Evolutionary conservation across 1,140 invertebrate species (phyloP).

Genomic region (Cyphomyrmex costatus): DNA sequence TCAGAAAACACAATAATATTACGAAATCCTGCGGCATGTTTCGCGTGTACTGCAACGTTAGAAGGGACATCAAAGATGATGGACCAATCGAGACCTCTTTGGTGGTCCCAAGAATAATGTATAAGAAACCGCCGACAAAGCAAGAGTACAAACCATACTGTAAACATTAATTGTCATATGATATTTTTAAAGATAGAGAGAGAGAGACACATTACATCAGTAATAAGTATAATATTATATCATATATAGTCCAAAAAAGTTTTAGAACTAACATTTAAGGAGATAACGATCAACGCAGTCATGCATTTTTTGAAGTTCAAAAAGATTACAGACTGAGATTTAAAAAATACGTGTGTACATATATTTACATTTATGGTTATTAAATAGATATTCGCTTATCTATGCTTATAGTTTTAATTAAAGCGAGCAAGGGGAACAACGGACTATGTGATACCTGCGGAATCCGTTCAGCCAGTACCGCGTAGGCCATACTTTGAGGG

Average conservation of each 20-base stretch:
- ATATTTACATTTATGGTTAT: not conserved
- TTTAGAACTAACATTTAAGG: not conserved
- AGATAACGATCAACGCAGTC: not conserved
- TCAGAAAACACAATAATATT: conserved; percentile 92
- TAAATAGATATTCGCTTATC: not conserved
- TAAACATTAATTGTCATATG: conserved; percentile 57
- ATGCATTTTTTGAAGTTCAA: not conserved
- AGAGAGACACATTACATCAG: not conserved
- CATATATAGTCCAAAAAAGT: not conserved
- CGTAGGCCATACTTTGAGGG: conserved; percentile 95
- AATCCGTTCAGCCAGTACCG: conserved; percentile 91
- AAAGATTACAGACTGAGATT: not conserved
- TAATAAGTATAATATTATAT: not conserved
- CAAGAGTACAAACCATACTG: conserved; percentile 92
- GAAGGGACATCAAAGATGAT: conserved; percentile 94
- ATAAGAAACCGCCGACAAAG: conserved; percentile 93
- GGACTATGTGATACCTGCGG: conserved; percentile 88
- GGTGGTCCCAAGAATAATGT: conserved; percentile 95
- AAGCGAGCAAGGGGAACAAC: not conserved
- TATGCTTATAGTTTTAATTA: not conserved
- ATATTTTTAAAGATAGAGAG: not conserved
- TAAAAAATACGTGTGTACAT: not conserved
- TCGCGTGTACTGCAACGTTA: conserved; percentile 92
- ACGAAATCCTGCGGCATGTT: conserved; percentile 92
- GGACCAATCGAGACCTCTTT: conserved; percentile 97